Conservation (phyloP, 2,797 vertebrate genomes). For the Argya squamiceps region DNA sequence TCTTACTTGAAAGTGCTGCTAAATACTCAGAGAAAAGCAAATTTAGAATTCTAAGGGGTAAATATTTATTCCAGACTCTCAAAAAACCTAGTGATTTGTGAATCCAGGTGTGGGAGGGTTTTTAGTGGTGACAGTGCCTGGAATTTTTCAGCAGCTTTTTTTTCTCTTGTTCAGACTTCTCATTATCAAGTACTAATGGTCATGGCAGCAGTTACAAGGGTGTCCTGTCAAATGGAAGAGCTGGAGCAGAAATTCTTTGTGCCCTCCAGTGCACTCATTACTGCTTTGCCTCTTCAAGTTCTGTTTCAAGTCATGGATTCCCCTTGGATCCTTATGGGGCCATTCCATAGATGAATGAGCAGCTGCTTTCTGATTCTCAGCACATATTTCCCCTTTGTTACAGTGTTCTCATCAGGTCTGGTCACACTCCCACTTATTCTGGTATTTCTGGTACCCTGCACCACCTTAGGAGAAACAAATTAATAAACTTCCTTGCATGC, state of each 20-base stretch:
- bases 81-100: background rate
- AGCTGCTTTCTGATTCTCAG: background rate
- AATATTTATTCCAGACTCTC: conserved; percentile 9
- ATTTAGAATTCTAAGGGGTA: background rate
- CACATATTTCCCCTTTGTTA: background rate
- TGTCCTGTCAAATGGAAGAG: background rate
- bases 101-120: background rate
- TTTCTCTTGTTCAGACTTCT: background rate
- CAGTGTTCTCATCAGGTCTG: background rate
- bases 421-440: background rate
- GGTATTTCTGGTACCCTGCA: background rate
- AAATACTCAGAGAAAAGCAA: background rate
- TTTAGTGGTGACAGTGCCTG: background rate
- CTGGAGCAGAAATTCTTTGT: background rate
- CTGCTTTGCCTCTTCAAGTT: background rate
- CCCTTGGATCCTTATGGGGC: background rate
- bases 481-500: background rate
- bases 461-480: background rate
- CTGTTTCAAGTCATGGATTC: background rate
- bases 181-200: background rate
- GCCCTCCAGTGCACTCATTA: background rate
- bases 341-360: background rate
- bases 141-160: background rate
- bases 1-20: background rate
- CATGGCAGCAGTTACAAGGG: background rate